phyloP scores from a whole-genome alignment of 2,888 invertebrate species.

The Gisinianus flammeolus region DNA sequence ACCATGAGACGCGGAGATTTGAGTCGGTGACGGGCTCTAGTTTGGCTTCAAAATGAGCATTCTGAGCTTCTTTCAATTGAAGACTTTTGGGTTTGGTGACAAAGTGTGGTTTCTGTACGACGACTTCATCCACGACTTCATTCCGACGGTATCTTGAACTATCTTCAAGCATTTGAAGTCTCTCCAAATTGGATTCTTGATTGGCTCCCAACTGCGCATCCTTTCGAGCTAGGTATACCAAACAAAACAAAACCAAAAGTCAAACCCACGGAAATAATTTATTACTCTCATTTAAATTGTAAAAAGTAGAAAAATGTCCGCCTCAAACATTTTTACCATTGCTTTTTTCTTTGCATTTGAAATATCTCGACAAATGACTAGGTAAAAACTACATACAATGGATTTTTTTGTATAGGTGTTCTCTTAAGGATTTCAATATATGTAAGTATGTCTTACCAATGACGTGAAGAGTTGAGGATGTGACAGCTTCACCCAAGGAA shows the following conservation, averaged over 20 bases:
- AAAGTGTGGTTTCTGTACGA: conserved; percentile 80
- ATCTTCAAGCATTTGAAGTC: conserved; percentile 91
- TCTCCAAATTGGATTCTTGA: conserved; percentile 87
- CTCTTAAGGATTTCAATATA: too few species aligned
- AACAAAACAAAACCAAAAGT: not conserved
- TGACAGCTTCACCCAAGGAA: conserved; percentile 90
- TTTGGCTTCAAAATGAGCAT: conserved; percentile 97
- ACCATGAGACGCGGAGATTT: conserved; percentile 94
- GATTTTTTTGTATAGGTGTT: too few species aligned
- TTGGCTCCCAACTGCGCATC: conserved; percentile 86
- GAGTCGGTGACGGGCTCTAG: conserved; percentile 96
- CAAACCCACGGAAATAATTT: too few species aligned
- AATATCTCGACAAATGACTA: not conserved
- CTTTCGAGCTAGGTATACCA: conserved; percentile 78
- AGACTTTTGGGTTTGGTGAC: conserved; percentile 85
- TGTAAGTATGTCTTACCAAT: too few species aligned
- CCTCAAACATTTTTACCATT: too few species aligned
- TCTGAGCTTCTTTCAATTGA: conserved; percentile 83
- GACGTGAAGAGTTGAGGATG: conserved; percentile 86
- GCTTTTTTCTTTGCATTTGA: too few species aligned
- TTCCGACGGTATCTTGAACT: conserved; percentile 47
- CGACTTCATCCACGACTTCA: conserved; percentile 68
- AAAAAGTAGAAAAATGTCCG: too few species aligned
- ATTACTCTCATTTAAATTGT: too few species aligned
- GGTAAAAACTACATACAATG: not conserved